These are phyloP conservation scores for Plotosus lineatus DNA, from an alignment of 2,113 vertebrate species.

Conservation along the genomic window DNA sequence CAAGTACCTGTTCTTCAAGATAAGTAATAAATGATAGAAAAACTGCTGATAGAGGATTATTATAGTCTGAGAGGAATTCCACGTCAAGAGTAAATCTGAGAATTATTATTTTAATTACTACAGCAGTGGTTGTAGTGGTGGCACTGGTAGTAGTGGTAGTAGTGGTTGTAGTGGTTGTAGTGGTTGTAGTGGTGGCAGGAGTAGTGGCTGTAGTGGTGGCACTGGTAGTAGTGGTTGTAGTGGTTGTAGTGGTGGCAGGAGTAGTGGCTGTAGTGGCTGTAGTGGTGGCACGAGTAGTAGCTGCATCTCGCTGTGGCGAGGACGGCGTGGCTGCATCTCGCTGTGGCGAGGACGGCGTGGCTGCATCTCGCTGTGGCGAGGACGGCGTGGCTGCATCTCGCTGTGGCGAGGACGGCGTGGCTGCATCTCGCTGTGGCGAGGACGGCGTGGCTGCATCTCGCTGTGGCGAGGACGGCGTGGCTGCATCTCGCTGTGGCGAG, in stretches of 20 bases:
- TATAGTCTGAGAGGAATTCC: not conserved
- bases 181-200: not conserved
- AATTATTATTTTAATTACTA: not conserved
- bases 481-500: not conserved
- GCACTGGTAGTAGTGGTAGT: not conserved
- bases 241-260: not conserved
- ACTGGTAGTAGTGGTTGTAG: not conserved
- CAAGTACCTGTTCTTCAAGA: conserved; percentile 15
- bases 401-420: not conserved
- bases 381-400: not conserved
- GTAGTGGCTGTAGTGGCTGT: not conserved
- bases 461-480: too few relatives aligned
- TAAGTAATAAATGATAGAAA: not conserved
- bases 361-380: not conserved
- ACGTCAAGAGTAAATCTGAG: conserved; percentile 22
- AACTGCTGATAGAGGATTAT: not conserved
- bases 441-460: not conserved
- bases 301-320: not conserved
- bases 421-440: not conserved
- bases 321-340: not conserved
- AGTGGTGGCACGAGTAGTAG: too few relatives aligned
- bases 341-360: not conserved
- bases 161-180: not conserved
- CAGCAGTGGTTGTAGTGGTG: too few relatives aligned
- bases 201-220: not conserved